A percentile compares a stretch with the other conserved stretches of the same genome.
phyloP scores from a whole-genome alignment of 30 jellyfish, hydroid and myxozoan genomes.

The Turritopsis rubra region DNA sequence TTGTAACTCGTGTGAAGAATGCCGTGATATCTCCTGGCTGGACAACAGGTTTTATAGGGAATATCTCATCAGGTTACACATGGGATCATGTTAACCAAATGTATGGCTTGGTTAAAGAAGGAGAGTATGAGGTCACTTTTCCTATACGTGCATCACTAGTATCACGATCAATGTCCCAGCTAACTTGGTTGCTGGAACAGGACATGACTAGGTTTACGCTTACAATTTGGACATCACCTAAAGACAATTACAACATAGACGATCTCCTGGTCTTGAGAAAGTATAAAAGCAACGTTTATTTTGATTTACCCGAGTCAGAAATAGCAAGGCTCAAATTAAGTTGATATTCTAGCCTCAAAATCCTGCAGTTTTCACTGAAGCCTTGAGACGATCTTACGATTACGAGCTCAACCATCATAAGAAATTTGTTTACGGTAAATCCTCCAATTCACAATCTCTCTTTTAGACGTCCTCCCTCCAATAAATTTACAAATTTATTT shows the following conservation, averaged over 20 bases:
- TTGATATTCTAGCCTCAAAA: neutral
- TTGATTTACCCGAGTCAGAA: constrained; percentile 70
- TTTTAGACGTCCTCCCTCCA: no score
- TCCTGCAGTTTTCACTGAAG: no score
- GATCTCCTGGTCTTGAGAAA: constrained; percentile 43
- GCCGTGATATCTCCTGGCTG: constrained; percentile 81
- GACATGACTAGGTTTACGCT: constrained; percentile 39
- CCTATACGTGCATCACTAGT: constrained; percentile 94
- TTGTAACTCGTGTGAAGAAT: constrained; percentile 7
- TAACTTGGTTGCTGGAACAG: constrained; percentile 56
- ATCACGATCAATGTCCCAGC: constrained; percentile 43
- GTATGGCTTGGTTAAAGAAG: constrained; percentile 28
- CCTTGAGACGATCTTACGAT: no score
- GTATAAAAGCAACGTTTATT: constrained; percentile 47
- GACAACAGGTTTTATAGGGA: constrained; percentile 49
- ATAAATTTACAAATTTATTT: no score
- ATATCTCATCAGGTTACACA: constrained; percentile 50
- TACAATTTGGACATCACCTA: constrained; percentile 75
- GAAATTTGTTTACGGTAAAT: no score
- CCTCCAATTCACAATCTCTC: no score
- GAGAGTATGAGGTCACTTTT: constrained; percentile 52
- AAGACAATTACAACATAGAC: constrained; percentile 43
- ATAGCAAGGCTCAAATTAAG: neutral
- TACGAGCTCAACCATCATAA: no score
- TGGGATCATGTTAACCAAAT: constrained; percentile 77